These are phyloP conservation scores for Pempheris klunzingeri DNA, from an alignment of 2,797 vertebrate species.

Conservation along the genomic window DNA sequence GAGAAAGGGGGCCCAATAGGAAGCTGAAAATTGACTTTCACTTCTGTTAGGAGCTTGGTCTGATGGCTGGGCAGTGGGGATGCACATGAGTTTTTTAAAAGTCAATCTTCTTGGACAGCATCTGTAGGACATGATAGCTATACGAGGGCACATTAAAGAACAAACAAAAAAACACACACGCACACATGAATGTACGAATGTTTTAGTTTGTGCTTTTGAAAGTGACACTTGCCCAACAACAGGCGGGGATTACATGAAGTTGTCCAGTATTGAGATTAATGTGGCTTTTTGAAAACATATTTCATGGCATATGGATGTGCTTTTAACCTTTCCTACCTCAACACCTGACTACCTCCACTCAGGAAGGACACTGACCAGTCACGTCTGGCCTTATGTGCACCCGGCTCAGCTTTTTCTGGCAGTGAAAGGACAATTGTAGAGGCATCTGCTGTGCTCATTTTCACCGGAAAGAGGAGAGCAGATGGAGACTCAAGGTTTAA, in stretches of 20 bases:
- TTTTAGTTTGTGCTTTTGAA: conserved; percentile 24
- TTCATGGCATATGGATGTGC: conserved; percentile 46
- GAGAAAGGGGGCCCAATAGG: conserved; percentile 67
- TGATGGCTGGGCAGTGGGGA: conserved; percentile 48
- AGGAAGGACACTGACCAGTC: conserved; percentile 66
- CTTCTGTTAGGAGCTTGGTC: conserved; percentile 53
- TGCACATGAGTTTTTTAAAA: conserved; percentile 52
- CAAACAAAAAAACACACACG: neutral
- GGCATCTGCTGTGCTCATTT: conserved; percentile 94
- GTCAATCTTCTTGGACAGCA: conserved; percentile 43
- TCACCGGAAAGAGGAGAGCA: conserved; percentile 89
- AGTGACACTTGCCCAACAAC: conserved; percentile 17
- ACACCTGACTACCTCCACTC: conserved; percentile 80
- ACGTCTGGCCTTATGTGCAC: conserved; percentile 45
- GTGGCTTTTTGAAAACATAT: conserved; percentile 37
- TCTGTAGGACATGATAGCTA: conserved; percentile 6
- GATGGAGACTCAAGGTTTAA: conserved; percentile 98
- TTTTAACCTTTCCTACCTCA: conserved; percentile 62
- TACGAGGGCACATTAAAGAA: conserved; percentile 8
- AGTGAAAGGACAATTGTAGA: conserved; percentile 90
- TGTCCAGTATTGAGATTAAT: conserved; percentile 48
- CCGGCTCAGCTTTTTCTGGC: conserved; percentile 80
- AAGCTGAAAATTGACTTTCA: conserved; percentile 80
- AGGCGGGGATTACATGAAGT: neutral
- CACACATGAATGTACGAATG: conserved; percentile 8